phyloP scores from a whole-genome alignment of 2,888 invertebrate species.

The Sarcophaga carnaria region DNA sequence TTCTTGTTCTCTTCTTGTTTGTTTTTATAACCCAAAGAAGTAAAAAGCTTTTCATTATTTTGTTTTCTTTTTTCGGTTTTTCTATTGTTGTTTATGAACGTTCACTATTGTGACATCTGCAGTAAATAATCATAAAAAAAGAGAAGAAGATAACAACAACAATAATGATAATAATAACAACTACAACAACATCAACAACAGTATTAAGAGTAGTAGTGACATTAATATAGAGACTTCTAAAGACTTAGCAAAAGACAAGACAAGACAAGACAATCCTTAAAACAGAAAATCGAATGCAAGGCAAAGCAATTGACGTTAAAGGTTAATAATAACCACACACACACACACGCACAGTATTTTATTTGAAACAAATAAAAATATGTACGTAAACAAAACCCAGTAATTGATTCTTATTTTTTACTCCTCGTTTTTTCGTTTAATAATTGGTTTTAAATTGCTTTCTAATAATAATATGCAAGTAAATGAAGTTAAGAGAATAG shows the following conservation, averaged over 20 bases:
- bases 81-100: conserved; percentile 38
- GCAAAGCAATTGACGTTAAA: neutral
- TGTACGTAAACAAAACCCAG: neutral
- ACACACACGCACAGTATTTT: no score
- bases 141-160: no score
- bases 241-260: neutral
- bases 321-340: neutral
- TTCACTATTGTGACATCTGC: conserved; percentile 53
- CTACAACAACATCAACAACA: no score
- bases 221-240: no score
- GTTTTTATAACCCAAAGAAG: conserved; percentile 14
- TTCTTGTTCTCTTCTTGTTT: no score
- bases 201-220: no score
- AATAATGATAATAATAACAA: no score
- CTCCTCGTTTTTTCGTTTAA: neutral
- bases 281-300: neutral
- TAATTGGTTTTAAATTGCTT: conserved; percentile 24
- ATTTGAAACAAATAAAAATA: no score
- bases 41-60: conserved; percentile 18
- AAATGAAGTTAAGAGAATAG: no score
- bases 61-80: neutral
- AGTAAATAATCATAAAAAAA: conserved; percentile 45
- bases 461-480: no score
- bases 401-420: conserved; percentile 21
- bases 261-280: neutral